Evolutionary conservation across 1,140 invertebrate genomes (phyloP).

Genomic region (Melitaea cinxia): DNA sequence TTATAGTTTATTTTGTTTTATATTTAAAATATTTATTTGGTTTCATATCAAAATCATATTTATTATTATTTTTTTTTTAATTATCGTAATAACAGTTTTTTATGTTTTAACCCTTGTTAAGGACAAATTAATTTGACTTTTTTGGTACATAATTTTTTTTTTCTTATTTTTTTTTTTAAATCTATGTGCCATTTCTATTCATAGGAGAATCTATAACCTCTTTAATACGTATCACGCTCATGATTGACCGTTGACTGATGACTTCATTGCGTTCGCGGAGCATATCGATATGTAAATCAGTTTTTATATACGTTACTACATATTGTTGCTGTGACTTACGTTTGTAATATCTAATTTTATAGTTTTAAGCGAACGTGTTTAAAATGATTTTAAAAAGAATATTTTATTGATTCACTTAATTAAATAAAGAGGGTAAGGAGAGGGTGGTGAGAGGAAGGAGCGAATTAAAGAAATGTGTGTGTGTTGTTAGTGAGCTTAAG

Average conservation of each 20-base stretch:
- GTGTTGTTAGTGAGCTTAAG: no score
- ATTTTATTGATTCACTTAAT: no score
- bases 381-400: not conserved
- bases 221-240: constrained; percentile 58
- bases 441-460: no score
- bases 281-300: constrained; percentile 29
- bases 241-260: constrained; percentile 49
- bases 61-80: no score
- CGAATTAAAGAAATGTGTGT: no score
- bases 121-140: no score
- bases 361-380: not conserved
- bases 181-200: constrained; percentile 35
- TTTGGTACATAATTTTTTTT: not conserved
- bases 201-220: constrained; percentile 30
- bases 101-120: no score
- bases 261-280: constrained; percentile 45
- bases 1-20: no score
- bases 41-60: no score
- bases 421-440: no score
- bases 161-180: constrained; percentile 2
- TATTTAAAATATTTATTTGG: no score
- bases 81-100: no score
- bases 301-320: constrained; percentile 14
- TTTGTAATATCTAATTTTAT: constrained; percentile 3
- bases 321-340: constrained; percentile 14